Conservation (phyloP, 2,888 invertebrate genomes). For the Eumerus sabulonum region DNA sequence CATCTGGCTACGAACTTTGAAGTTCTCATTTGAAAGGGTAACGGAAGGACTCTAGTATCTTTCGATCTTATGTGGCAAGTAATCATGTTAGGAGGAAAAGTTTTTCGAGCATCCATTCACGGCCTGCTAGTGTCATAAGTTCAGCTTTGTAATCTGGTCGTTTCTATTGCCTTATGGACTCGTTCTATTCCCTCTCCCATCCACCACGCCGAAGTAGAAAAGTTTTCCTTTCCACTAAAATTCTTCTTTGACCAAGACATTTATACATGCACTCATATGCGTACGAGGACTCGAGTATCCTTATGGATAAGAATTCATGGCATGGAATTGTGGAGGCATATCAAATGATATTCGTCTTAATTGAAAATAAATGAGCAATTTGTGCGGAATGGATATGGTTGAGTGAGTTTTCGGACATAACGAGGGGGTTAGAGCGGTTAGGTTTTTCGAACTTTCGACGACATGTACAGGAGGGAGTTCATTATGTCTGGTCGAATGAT, state of each 20-base stretch:
- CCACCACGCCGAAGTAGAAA: neutral
- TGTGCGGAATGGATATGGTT: neutral
- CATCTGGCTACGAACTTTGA: no score
- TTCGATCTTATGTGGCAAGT: constrained; percentile 6
- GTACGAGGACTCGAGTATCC: no score
- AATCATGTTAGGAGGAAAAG: constrained; percentile 47
- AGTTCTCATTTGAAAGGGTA: no score
- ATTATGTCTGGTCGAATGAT: no score
- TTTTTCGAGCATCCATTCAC: constrained; percentile 20
- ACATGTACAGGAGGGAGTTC: no score
- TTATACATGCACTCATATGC: no score
- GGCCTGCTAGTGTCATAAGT: constrained; percentile 36
- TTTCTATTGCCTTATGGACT: constrained; percentile 1
- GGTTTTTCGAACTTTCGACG: no score
- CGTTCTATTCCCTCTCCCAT: no score
- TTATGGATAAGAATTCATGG: neutral
- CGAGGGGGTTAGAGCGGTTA: no score
- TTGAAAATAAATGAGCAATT: constrained; percentile 26
- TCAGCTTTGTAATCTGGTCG: constrained; percentile 1
- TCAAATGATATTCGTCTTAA: neutral
- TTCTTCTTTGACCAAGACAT: no score
- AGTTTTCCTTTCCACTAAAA: no score
- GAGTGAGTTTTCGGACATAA: no score
- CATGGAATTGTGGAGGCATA: constrained; percentile 2
- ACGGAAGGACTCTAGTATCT: neutral